Conservation (phyloP, 2,797 vertebrate species). For the Anguilla megastoma region DNA sequence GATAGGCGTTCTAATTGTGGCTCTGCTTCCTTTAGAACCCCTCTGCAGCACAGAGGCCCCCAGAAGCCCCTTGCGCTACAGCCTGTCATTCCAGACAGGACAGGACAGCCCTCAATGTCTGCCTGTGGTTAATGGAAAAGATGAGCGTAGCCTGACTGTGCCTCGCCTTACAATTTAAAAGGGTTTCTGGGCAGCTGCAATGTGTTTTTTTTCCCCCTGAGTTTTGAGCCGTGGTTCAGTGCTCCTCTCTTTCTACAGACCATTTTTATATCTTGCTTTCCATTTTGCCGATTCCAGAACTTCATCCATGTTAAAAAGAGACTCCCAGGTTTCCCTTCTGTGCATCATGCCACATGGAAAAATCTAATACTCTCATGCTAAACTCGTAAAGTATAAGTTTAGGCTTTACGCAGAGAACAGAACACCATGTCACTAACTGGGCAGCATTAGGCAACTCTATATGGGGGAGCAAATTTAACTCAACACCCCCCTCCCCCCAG, state of each 20-base stretch:
- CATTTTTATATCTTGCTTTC: neutral
- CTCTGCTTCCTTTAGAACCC: neutral
- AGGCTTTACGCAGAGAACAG: neutral
- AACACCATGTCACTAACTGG: neutral
- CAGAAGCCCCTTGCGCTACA: neutral
- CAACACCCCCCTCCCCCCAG: neutral
- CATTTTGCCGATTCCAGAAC: neutral
- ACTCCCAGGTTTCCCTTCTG: neutral
- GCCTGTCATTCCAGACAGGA: neutral
- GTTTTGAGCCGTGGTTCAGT: neutral
- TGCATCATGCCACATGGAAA: neutral
- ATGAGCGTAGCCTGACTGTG: neutral
- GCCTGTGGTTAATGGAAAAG: neutral
- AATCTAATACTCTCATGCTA: neutral
- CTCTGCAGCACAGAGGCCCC: neutral
- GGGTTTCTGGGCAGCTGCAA: neutral
- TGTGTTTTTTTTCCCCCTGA: neutral
- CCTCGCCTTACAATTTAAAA: neutral
- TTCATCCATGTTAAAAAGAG: neutral
- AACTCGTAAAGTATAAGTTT: neutral
- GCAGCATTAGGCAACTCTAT: neutral
- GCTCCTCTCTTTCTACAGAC: neutral
- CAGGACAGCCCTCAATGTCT: neutral
- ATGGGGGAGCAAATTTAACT: conserved; percentile 16
- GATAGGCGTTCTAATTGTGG: neutral